Evolutionary conservation across 2,888 invertebrate species (phyloP).

Genomic region (Trichacis sp.): DNA sequence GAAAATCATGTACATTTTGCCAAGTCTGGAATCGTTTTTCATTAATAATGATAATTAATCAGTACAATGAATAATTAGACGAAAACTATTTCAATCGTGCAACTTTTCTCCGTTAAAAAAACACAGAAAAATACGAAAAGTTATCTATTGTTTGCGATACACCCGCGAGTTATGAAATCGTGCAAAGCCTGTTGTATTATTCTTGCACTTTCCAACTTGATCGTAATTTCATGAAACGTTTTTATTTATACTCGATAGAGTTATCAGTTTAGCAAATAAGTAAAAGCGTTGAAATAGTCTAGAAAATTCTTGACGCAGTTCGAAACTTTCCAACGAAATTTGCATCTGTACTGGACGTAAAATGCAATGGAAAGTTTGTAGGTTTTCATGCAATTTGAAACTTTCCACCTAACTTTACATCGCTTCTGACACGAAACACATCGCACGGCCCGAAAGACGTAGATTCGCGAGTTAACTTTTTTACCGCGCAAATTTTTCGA

Average conservation of each 20-base stretch:
- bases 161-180: background rate
- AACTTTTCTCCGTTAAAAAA: too few relatives aligned
- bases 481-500: conserved; percentile 11
- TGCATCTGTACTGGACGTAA: conserved; percentile 38
- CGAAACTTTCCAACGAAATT: conserved; percentile 38
- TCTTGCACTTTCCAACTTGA: background rate
- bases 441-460: conserved; percentile 28
- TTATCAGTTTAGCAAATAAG: conserved; percentile 38
- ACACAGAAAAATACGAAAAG: too few relatives aligned
- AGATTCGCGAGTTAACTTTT: conserved; percentile 20
- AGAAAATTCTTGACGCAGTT: conserved; percentile 37
- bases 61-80: too few relatives aligned
- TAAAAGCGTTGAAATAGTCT: conserved; percentile 32
- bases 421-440: conserved; percentile 30
- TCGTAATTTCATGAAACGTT: background rate
- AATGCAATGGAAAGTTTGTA: conserved; percentile 40
- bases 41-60: too few relatives aligned
- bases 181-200: background rate
- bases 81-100: too few relatives aligned
- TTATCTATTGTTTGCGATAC: too few relatives aligned
- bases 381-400: conserved; percentile 39
- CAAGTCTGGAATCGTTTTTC: too few relatives aligned
- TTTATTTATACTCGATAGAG: background rate
- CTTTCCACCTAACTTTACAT: conserved; percentile 36
- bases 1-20: too few relatives aligned